Base-by-base conservation (phyloP, 2,888 invertebrate genomes). In the Arctia plantaginis region DNA sequence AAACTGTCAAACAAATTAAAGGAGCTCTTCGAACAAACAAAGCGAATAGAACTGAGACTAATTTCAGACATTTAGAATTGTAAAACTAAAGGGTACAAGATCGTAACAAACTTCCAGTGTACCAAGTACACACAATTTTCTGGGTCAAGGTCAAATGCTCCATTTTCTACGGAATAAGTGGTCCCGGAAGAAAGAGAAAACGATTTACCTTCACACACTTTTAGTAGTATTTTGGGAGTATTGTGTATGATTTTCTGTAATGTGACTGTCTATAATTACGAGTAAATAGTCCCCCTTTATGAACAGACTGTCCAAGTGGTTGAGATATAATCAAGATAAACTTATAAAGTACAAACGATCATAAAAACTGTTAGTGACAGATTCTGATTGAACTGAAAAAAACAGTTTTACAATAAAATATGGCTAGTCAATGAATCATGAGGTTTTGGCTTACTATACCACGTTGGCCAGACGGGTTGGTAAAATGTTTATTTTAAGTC, bases 191-290 rank as follows among this genome's bases (percentile, higher is more conserved):
- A 71, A 74, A 73, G 62, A 66, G 51, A 44, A 65, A 71, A 73
- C 66, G 62, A 66, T 72, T 74, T 68, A 82, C 74, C 80, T 77
- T 51, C n/a, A 69, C 77, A 78, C 76, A 80, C 72, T 75, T 75
- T 71, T 30, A 30, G 66, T 72, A 71, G 55, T 55, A 55, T 20
- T 55, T 82, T 78, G 69, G 68, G 71, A 65, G 73, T 73, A 68
- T 76, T 76, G 72, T 70, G 76, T 77, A 73, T 71, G 69, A 78
- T 80, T 82, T 80, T 76, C 78, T 78, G 80, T 78, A 47, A 70
- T n/a, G 30, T 65, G n/a, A 13, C n/a, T 12, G 18, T 18, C 18
- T 44, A 44, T 2, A 55, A 55, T 55, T n/a, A n/a, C n/a, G n/a
- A n/a, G n/a, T 13, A n/a, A 13, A 27, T 27, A 55, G 1, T 10